Percentiles rank a stretch among this genome's conserved stretches.
phyloP scores from a whole-genome alignment of 2,888 invertebrate species.

The Capitulum mitella region DNA sequence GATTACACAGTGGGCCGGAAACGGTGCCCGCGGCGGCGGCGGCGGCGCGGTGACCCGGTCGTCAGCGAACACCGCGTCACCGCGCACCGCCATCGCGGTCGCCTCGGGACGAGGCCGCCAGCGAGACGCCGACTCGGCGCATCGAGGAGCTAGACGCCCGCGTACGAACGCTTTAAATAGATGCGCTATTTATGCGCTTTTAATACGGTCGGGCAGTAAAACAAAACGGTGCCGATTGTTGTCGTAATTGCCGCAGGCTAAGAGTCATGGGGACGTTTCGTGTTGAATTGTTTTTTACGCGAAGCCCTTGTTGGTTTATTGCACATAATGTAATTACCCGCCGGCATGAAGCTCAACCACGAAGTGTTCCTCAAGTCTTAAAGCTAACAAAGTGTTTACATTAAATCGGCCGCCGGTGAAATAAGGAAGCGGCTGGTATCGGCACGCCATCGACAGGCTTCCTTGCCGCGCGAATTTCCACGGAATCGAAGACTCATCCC shows the following conservation, averaged over 20 bases:
- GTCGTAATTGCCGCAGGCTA: no score
- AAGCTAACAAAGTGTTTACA: background rate
- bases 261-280: no score
- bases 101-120: no score
- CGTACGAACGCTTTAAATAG: no score
- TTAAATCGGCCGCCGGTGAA: background rate
- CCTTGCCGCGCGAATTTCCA: background rate
- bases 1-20: slow-evolving; percentile 6
- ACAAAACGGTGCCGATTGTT: no score
- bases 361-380: background rate
- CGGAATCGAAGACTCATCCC: no score
- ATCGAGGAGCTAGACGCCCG: no score
- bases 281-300: background rate
- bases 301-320: background rate
- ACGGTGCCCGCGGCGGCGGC: background rate
- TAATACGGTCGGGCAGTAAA: no score
- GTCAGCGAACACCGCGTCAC: background rate
- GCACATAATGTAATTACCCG: background rate
- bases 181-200: no score
- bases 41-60: background rate
- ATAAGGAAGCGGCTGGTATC: background rate
- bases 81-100: background rate
- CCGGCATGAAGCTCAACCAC: background rate
- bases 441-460: background rate
- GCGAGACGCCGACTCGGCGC: no score